Conservation (phyloP, 2,113 vertebrate species). For the Geococcyx californianus region DNA sequence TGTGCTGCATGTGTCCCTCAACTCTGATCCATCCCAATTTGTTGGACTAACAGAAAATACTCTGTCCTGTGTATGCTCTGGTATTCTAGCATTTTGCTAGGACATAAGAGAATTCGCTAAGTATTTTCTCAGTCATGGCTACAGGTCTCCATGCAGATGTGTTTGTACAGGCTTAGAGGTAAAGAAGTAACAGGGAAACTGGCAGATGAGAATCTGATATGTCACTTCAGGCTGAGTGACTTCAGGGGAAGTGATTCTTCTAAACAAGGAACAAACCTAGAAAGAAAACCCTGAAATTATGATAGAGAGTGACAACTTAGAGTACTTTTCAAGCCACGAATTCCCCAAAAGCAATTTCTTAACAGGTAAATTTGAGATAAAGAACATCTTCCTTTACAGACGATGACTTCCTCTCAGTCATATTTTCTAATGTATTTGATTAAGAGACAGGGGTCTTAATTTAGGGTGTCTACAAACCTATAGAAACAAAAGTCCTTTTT, state of each 20-base stretch:
- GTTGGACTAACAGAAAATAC: neutral
- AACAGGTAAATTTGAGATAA: neutral
- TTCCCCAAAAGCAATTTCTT: neutral
- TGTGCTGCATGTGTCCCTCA: fast-evolving
- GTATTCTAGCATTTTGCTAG: neutral
- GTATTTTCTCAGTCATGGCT: neutral
- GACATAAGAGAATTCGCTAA: neutral
- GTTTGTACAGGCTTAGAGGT: neutral
- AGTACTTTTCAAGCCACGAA: neutral
- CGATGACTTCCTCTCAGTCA: neutral
- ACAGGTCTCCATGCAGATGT: neutral
- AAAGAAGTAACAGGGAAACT: neutral
- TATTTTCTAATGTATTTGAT: neutral
- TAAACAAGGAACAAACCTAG: neutral
- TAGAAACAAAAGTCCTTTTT: neutral
- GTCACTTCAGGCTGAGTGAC: neutral
- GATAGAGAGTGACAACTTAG: neutral
- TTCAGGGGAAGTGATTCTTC: neutral
- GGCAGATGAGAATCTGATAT: neutral
- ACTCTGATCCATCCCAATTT: neutral
- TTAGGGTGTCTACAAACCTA: neutral
- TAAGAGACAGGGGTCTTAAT: too few relatives aligned
- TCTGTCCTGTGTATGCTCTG: neutral
- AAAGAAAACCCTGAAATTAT: neutral
- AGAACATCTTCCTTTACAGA: neutral